These are phyloP conservation scores for Callipepla squamata DNA, from an alignment of 2,113 vertebrate species.

Conservation along the genomic window DNA sequence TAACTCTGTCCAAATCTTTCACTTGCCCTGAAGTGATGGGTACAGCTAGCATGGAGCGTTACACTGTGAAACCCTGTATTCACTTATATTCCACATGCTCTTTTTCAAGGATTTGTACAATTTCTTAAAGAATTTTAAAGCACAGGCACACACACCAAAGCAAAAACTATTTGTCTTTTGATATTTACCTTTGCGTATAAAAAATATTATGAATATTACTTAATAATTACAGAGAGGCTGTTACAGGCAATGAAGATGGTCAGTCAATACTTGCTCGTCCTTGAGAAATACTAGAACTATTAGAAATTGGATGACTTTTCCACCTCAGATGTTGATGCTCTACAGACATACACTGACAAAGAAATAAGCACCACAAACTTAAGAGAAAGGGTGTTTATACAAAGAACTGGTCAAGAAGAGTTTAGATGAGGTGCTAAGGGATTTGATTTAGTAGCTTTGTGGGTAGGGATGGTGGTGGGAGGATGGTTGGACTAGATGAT, in stretches of 20 bases:
- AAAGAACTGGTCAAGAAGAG: not conserved
- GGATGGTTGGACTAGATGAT: no score
- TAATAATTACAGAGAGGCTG: not conserved
- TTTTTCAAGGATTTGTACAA: not conserved
- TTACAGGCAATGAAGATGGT: not conserved
- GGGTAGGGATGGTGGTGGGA: no score
- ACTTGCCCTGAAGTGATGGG: not conserved
- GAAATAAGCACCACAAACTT: not conserved
- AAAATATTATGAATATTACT: not conserved
- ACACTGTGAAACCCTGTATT: not conserved
- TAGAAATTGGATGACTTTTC: not conserved
- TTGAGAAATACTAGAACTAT: not conserved
- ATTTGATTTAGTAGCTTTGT: no score
- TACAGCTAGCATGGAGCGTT: not conserved
- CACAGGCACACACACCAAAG: not conserved
- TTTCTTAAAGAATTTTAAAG: not conserved
- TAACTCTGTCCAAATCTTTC: not conserved
- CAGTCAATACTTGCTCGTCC: not conserved
- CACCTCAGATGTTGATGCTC: not conserved
- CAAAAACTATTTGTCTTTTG: accelerated
- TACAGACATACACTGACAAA: not conserved
- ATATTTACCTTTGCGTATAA: not conserved
- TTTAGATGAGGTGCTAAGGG: no score
- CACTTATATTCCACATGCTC: not conserved
- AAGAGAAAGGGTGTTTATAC: not conserved